A percentile compares a stretch with the other conserved stretches of the same genome.
Evolutionary conservation across 2,888 invertebrate genomes (phyloP).

Genomic region (Scaptomyza tumidula): DNA sequence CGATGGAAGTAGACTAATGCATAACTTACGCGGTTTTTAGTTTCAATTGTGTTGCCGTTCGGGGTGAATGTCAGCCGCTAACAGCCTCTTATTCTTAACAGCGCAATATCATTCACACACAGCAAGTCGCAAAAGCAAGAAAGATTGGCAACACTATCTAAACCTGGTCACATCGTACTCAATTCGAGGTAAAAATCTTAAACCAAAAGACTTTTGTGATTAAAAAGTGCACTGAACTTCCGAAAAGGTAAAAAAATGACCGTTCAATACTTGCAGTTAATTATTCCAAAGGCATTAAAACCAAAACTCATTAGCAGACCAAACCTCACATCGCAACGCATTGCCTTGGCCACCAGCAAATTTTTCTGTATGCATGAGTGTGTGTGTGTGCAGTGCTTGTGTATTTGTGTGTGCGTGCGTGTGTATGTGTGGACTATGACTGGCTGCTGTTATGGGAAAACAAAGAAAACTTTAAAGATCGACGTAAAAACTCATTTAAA

Average conservation of each 20-base stretch:
- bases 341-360: slow-evolving; percentile 55
- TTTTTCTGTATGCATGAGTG: slow-evolving; percentile 63
- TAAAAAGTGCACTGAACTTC: slow-evolving; percentile 56
- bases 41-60: not conserved
- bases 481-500: slow-evolving; percentile 73
- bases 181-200: slow-evolving; percentile 55
- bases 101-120: slow-evolving; percentile 13
- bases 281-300: slow-evolving; percentile 48
- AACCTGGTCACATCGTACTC: slow-evolving; percentile 43
- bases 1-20: not conserved
- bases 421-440: slow-evolving; percentile 62
- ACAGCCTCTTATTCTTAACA: slow-evolving; percentile 14
- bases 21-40: not conserved
- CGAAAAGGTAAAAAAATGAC: slow-evolving; percentile 51
- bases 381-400: slow-evolving; percentile 36
- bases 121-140: slow-evolving; percentile 32
- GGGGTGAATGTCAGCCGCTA: slow-evolving; percentile 23
- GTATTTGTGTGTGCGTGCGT: slow-evolving; percentile 36
- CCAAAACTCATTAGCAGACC: slow-evolving; percentile 47
- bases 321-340: slow-evolving; percentile 48
- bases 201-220: slow-evolving; percentile 61
- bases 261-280: slow-evolving; percentile 45
- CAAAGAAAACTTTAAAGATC: slow-evolving; percentile 80
- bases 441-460: slow-evolving; percentile 71
- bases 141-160: slow-evolving; percentile 17